Evolutionary conservation across 2,888 invertebrate species (phyloP), one percentile per base, ranked within the genome.

Genomic region (Amblyjoppa proteus): DNA sequence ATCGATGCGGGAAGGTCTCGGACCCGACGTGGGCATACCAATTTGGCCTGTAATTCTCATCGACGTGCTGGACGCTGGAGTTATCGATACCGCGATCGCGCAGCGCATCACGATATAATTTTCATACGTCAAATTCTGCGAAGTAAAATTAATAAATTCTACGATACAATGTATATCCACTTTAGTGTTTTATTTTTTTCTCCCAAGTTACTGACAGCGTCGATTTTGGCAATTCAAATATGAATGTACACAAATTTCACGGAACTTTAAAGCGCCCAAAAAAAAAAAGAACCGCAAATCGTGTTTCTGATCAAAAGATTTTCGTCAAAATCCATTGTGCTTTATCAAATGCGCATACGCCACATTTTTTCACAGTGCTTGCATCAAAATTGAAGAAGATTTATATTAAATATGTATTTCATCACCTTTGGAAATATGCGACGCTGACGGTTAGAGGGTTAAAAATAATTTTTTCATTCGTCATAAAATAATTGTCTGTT

Each of bases 71-170:
- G 51, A 78, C 68, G 64, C 34, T 53, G 66, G 66, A 81, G 68
- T 81, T 85, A 87, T 85, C 85, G 85, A 85, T 85, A 81, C 76
- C n/a, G 41, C 61, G 83, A 85, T 85, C 85, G 83, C 45, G 41
- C 70, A 53, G 53, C 53, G 34, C 68, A 66, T 80, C 71, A 74
- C 77, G 83, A 81, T 74, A 83, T 81, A 81, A 85, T 85, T 80
- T 83, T 85, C 82, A 83, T 85, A 73, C 76, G 77, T 74, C 77
- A 83, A 85, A 85, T 83, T 83, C 80, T 80, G 34, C 74, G 83
- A 83, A 85, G 51, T 16, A 58, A 73, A 82, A 83, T 83, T 77
- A 25, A 83, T 85, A 76, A 75, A 83, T 83, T 41, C 68, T 71
- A 53, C 73, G 28, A 77, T 41, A 77, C 80, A 68, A 76, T 68